Evolutionary conservation across 2,797 vertebrate species (phyloP).

Genomic region (Molossus alvarezi): DNA sequence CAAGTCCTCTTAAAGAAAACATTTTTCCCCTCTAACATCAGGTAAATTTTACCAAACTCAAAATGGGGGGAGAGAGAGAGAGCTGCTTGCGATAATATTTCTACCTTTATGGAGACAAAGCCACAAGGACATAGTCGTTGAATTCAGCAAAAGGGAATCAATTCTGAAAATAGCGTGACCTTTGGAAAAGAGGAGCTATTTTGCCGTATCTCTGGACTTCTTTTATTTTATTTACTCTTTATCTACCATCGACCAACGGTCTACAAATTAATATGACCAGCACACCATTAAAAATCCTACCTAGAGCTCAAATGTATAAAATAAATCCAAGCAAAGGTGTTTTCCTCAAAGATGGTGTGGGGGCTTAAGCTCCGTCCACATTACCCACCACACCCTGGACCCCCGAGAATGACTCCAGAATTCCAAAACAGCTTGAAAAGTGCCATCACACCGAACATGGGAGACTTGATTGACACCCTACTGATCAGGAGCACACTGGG

Average conservation of each 20-base stretch:
- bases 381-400: rapidly evolving
- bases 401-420: background rate
- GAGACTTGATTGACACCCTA: rapidly evolving
- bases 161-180: background rate
- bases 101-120: background rate
- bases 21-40: background rate
- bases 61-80: background rate
- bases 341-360: rapidly evolving
- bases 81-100: background rate
- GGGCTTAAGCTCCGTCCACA: background rate
- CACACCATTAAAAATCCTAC: background rate
- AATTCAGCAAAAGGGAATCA: background rate
- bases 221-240: background rate
- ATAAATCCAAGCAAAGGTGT: background rate
- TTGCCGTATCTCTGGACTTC: background rate
- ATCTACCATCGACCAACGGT: too few species aligned
- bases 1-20: background rate
- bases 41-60: background rate
- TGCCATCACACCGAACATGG: rapidly evolving
- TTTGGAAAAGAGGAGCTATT: background rate
- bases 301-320: background rate
- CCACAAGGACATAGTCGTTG: background rate
- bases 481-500: background rate
- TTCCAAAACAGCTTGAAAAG: background rate
- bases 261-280: background rate